These are phyloP conservation scores for Oscheius sp. DNA, from an alignment of 2,888 invertebrate genomes.

Conservation along the genomic window DNA sequence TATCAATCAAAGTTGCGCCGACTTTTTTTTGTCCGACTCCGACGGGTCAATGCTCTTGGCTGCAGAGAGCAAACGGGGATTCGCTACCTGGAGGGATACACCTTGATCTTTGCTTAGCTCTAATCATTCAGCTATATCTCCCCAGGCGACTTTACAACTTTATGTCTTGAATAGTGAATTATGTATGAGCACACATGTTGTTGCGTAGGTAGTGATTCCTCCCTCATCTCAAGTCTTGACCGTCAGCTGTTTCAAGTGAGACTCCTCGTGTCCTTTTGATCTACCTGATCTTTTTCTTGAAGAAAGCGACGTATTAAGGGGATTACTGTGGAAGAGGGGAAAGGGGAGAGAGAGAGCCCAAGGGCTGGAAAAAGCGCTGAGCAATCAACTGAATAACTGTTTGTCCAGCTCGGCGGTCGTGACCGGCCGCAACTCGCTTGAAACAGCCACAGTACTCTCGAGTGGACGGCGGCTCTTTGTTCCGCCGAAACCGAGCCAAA, in stretches of 20 bases:
- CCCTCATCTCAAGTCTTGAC: neutral
- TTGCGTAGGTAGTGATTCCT: constrained; percentile 18
- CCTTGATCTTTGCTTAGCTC: neutral
- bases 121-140: neutral
- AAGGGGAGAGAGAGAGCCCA: neutral
- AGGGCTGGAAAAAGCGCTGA: constrained; percentile 21
- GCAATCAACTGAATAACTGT: constrained; percentile 34
- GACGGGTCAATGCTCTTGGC: too few relatives aligned
- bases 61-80: too few relatives aligned
- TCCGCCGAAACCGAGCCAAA: neutral
- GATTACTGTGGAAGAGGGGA: neutral
- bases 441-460: constrained; percentile 22
- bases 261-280: neutral
- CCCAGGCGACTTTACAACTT: neutral
- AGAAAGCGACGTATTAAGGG: neutral
- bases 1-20: too few relatives aligned
- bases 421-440: constrained; percentile 20
- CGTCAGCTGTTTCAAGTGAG: constrained; percentile 9
- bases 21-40: too few relatives aligned
- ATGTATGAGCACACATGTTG: constrained; percentile 26
- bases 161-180: constrained; percentile 1
- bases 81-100: neutral
- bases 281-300: neutral
- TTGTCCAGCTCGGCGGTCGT: constrained; percentile 26
- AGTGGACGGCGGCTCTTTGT: constrained; percentile 16